Percentiles rank a stretch among this genome's conserved stretches.
Evolutionary conservation across 2,113 vertebrate genomes (phyloP).

Genomic region (Ursus arctos): DNA sequence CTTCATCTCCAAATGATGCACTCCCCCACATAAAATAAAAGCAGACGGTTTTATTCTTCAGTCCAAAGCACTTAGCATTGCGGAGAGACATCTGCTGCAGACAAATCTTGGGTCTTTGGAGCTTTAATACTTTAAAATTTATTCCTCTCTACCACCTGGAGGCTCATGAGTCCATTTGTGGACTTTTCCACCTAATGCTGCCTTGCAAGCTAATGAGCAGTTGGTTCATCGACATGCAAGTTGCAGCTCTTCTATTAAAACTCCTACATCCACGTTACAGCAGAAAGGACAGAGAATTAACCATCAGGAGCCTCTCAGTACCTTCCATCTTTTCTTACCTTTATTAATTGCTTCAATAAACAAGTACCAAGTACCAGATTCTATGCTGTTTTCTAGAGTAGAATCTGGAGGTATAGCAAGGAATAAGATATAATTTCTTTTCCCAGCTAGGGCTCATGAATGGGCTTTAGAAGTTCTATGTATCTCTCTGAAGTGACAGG

Average conservation of each 20-base stretch:
- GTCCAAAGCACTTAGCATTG: constrained; percentile 54
- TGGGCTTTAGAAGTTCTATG: background rate
- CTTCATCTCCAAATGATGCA: constrained; percentile 64
- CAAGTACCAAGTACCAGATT: background rate
- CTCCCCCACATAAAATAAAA: constrained; percentile 57
- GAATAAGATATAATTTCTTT: background rate
- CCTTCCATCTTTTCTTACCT: background rate
- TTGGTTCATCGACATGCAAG: background rate
- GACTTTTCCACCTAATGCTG: constrained; percentile 27
- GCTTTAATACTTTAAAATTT: constrained; percentile 67
- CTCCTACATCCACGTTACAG: too few relatives aligned
- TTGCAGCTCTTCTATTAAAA: background rate
- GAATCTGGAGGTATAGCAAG: background rate
- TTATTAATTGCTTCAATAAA: background rate
- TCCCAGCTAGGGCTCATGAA: background rate
- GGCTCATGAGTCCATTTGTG: constrained; percentile 50
- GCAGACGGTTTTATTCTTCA: constrained; percentile 61
- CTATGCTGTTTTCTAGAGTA: background rate
- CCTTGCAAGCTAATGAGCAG: constrained; percentile 52
- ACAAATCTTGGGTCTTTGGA: constrained; percentile 63
- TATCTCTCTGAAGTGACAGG: background rate
- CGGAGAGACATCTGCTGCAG: constrained; percentile 68
- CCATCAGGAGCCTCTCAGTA: background rate
- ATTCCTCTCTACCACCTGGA: constrained; percentile 71
- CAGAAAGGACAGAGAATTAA: background rate